Conservation (phyloP, 2,797 vertebrate genomes). For the Pseudotriccus pelzelni region DNA sequence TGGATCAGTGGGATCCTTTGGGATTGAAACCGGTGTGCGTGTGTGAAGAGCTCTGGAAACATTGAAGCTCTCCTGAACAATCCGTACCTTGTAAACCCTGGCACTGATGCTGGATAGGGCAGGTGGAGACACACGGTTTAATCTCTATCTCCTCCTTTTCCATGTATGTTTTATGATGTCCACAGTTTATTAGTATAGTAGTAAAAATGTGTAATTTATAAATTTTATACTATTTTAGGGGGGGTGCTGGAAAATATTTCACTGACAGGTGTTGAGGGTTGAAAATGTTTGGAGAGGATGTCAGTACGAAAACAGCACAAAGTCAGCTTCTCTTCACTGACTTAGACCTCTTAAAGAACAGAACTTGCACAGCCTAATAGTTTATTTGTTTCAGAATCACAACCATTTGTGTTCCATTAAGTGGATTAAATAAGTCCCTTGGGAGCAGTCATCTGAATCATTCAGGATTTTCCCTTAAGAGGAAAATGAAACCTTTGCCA, state of each 20-base stretch:
- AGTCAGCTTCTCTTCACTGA: background rate
- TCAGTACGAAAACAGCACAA: background rate
- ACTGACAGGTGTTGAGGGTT: background rate
- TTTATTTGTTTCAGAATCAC: background rate
- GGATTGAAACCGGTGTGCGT: background rate
- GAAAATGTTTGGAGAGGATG: background rate
- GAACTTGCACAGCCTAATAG: background rate
- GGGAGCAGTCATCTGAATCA: background rate
- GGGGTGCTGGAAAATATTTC: background rate
- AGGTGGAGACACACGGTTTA: background rate
- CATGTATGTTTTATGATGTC: background rate
- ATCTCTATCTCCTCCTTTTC: background rate
- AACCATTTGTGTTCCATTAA: slow-evolving; percentile 3
- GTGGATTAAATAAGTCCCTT: background rate
- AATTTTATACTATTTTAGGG: background rate
- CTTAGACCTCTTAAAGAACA: background rate
- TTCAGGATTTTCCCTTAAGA: slow-evolving; percentile 3
- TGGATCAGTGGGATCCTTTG: background rate
- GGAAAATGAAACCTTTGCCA: slow-evolving; percentile 17
- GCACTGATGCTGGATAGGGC: background rate
- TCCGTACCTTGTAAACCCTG: background rate
- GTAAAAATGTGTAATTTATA: background rate
- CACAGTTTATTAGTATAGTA: background rate
- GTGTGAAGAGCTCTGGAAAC: background rate
- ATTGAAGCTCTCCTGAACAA: too few species aligned